Evolutionary conservation across 2,888 invertebrate species (phyloP), one percentile per base, ranked within the genome.

Genomic region (Ferdinandea cuprea): DNA sequence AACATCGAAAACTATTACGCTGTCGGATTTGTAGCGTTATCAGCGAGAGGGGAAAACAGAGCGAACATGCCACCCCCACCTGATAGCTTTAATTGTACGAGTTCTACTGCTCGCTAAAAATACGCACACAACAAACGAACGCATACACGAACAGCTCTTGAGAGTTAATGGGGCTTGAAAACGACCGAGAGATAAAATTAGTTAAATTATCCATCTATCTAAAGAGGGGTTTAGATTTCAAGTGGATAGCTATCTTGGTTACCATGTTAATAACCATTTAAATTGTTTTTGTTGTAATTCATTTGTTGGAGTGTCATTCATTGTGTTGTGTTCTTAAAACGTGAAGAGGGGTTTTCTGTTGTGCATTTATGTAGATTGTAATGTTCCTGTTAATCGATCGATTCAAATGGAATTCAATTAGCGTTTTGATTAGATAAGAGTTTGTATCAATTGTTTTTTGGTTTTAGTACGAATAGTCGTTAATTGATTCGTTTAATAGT

Each of bases 121-220:
- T 8, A 32, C 61, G 25, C 13, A 25, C 17, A 25, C 13, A 3
- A 44, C 19, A 17, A 15, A 40, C 15, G 15, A 13, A 15, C 40
- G 13, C 40, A 40, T 7, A 40, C 42, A n/a, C 46, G 13, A 21
- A 59, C 56, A 76, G 40, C 65, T 50, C 76, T 79, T 72, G 65
- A 81, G 58, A 71, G 69, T 65, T 81, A 81, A 81, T 69, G 76
- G 76, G 71, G 76, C 79, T 80, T 74, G 68, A 68, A 73, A 74
- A 63, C 48, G 71, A 46, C 50, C 61, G 32, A 65, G 65, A 71
- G 76, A 81, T 81, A 81, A 71, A 65, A 81, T 76, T 71, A 71
- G 65, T 56, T 56, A 81, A 81, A 76, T 81, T 76, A 81, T 71
- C 76, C 63, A 65, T 50, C 71, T 44, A 30, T 37, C 48, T 15